Base-by-base conservation (phyloP, 2,113 vertebrate genomes). In the Toxotes chatareus region DNA sequence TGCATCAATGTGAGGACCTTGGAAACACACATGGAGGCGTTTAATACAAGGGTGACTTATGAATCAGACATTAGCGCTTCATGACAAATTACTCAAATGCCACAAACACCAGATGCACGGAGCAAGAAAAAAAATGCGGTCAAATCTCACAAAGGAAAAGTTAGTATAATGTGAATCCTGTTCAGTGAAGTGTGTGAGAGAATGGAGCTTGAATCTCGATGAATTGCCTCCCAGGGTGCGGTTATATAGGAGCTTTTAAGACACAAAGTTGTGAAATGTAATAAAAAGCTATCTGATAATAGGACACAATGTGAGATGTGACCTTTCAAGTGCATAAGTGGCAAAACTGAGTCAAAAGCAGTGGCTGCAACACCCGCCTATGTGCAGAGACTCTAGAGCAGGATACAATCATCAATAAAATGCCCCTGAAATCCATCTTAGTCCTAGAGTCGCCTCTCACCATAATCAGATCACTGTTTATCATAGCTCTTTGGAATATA, bases 71-170 rank as follows among this genome's bases (percentile, higher is more conserved):
- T 86, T 67, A 78, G 65, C 34, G 21, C 71, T 31, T 75, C 14
- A 81, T 84, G 87, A 89, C 73, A 86, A 82, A 91, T 89, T 42
- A 70, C 70, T 86, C 63, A 86, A 85, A 90, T 84, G 83, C 80
- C 76, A n/a, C 66, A 86, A 87, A 86, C 86, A 81, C 46, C 82
- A 80, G 80, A 81, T 19, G 59, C 68, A 79, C 13, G 7, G 19
- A 73, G 61, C 34, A 5, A 40, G 61, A 63, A 80, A 65, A 73
- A 85, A 38, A 73, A 14, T 55, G 4, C 51, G 10, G 4, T 42
- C 42, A 34, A 46, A n/a, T 57, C 34, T 62, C 68, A 57, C 23
- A 69, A 49, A 70, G 46, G 42, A 67, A 68, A 84, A 85, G 59
- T 83, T 85, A 6, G 51, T 27, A 17, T 74, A 66, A 76, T 55